Evolutionary conservation across 1,140 invertebrate species (phyloP).

Genomic region (Drosophila subobscura): DNA sequence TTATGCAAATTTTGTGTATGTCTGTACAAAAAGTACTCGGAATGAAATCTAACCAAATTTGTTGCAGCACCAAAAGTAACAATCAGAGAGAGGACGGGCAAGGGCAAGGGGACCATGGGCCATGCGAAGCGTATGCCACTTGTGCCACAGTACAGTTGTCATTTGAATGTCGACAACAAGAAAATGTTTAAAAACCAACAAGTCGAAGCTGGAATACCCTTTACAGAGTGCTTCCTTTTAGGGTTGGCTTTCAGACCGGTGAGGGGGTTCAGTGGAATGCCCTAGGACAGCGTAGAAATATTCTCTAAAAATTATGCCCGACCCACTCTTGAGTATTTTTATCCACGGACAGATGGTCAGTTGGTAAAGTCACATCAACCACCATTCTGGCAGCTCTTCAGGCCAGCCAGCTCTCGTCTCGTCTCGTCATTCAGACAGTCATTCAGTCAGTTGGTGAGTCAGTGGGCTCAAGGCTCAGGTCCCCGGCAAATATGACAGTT

Average conservation of each 20-base stretch:
- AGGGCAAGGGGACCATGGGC: background rate
- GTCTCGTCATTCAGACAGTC: constrained; percentile 27
- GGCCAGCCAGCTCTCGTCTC: background rate
- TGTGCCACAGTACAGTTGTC: constrained; percentile 69
- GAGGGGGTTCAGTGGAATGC: too few species aligned
- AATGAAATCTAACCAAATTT: constrained; percentile 64
- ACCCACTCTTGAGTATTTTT: constrained; percentile 23
- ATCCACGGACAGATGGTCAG: constrained; percentile 74
- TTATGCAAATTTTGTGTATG: constrained; percentile 63
- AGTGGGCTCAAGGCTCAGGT: constrained; percentile 25
- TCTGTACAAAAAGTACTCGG: constrained; percentile 15
- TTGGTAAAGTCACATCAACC: constrained; percentile 75
- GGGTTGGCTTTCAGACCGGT: too few species aligned
- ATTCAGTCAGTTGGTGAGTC: constrained; percentile 59
- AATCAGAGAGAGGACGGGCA: constrained; percentile 29
- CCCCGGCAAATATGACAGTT: constrained; percentile 71
- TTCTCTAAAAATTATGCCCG: too few species aligned
- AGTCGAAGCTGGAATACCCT: constrained; percentile 1
- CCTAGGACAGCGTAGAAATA: too few species aligned
- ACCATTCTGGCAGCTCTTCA: constrained; percentile 63
- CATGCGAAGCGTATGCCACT: constrained; percentile 49
- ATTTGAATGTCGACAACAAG: constrained; percentile 56
- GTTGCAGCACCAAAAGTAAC: constrained; percentile 55
- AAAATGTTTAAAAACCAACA: background rate
- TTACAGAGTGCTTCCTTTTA: background rate